A percentile compares a stretch with the other conserved stretches of the same genome.
Evolutionary conservation across 2,797 vertebrate species (phyloP).

Genomic region (Anguilla anguilla): DNA sequence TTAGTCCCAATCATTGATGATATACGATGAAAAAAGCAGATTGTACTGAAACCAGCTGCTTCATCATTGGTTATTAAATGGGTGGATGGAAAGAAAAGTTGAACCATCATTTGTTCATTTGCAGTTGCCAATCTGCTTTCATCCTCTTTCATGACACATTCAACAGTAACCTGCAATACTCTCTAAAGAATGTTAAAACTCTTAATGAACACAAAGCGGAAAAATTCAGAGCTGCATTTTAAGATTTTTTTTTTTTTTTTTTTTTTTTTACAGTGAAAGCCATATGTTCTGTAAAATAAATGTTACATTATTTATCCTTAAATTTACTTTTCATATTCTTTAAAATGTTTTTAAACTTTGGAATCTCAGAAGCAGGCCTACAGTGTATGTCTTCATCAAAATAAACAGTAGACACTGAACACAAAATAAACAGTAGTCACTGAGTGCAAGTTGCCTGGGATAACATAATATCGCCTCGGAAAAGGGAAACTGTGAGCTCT

Average conservation of each 20-base stretch:
- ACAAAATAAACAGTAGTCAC: constrained; percentile 2
- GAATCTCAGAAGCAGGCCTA: neutral
- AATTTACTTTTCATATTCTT: neutral
- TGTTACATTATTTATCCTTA: neutral
- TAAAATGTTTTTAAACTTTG: neutral
- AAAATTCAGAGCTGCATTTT: neutral
- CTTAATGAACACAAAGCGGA: neutral
- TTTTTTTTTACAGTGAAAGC: neutral
- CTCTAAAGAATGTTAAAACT: neutral
- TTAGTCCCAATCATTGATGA: neutral
- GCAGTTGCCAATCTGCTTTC: neutral
- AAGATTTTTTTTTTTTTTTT: no score
- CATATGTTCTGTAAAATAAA: neutral
- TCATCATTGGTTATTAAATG: neutral
- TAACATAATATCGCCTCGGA: neutral
- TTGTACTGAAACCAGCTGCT: neutral
- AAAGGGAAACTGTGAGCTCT: neutral
- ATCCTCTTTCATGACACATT: neutral
- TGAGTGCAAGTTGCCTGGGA: neutral
- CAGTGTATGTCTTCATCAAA: neutral
- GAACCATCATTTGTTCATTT: neutral
- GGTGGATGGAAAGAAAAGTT: neutral
- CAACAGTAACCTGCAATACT: neutral
- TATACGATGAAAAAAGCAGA: neutral
- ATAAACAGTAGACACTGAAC: neutral